A percentile compares a stretch with the other conserved stretches of the same genome.
Conservation (phyloP, 2,888 invertebrate species). For the Zaprionus obscuricornis region DNA sequence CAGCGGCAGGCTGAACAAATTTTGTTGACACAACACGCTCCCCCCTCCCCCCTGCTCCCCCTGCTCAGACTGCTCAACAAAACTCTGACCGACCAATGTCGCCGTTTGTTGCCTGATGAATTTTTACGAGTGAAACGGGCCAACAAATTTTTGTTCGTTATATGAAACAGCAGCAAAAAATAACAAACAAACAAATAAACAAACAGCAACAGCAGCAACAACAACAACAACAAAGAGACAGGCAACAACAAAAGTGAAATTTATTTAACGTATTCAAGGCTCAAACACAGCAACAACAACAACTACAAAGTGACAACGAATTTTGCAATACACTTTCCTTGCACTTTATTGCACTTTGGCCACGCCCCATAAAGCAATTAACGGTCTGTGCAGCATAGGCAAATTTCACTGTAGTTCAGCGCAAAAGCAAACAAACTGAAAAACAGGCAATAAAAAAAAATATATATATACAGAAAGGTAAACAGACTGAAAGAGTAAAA, state of each 20-base stretch:
- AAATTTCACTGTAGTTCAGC: no score
- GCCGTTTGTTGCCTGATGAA: constrained; percentile 45
- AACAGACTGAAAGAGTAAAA: background rate
- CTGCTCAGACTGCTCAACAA: background rate
- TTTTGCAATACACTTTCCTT: no score
- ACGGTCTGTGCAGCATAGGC: no score
- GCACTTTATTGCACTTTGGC: no score
- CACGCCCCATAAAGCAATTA: background rate
- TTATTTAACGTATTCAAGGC: no score
- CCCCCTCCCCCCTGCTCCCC: background rate
- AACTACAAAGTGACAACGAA: no score
- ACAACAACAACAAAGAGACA: background rate
- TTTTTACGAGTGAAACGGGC: constrained; percentile 36
- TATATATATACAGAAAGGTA: background rate
- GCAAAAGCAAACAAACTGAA: no score
- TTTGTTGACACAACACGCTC: constrained; percentile 57
- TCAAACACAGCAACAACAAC: no score
- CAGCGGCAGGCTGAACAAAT: constrained; percentile 25
- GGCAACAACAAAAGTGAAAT: background rate
- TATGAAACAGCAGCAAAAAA: constrained; percentile 11
- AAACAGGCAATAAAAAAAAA: no score
- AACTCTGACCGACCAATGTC: background rate
- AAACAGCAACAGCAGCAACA: constrained; percentile 4
- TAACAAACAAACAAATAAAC: constrained; percentile 12
- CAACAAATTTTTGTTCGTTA: constrained; percentile 28